These are phyloP conservation scores for Eutolmus rufibarbis DNA, from an alignment of 2,888 invertebrate species.

Conservation along the genomic window DNA sequence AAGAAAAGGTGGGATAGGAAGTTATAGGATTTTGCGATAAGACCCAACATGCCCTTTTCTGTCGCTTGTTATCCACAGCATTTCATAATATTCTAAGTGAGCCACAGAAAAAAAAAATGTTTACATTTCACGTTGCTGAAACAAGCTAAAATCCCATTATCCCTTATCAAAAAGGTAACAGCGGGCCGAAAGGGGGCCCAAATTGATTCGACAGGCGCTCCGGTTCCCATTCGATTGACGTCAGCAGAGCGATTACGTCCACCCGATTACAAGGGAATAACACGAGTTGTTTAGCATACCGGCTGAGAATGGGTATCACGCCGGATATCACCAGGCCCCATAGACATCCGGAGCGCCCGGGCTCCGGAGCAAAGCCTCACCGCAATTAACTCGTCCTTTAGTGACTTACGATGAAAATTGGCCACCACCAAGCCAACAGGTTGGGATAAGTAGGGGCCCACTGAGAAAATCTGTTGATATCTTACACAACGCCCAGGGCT, in stretches of 20 bases:
- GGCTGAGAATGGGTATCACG: neutral
- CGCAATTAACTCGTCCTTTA: neutral
- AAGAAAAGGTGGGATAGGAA: neutral
- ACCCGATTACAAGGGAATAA: conserved; percentile 10
- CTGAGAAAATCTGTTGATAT: neutral
- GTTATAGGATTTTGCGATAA: neutral
- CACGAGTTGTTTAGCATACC: neutral
- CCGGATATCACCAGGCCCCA: neutral
- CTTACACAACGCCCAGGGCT: neutral
- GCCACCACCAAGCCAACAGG: neutral
- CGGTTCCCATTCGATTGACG: conserved; percentile 16
- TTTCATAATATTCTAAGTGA: neutral
- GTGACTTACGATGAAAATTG: neutral
- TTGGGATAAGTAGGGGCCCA: neutral
- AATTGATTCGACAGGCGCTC: neutral
- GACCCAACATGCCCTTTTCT: neutral
- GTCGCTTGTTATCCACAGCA: neutral
- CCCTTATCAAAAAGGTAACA: neutral
- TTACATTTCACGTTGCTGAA: neutral
- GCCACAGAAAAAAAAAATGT: neutral
- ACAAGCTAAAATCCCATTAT: neutral
- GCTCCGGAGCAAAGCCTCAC: neutral
- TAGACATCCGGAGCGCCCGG: neutral
- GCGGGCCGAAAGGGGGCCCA: neutral
- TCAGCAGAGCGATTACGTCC: conserved; percentile 19